phyloP scores from a whole-genome alignment of 2,113 vertebrate species.

The Chunga burmeisteri region DNA sequence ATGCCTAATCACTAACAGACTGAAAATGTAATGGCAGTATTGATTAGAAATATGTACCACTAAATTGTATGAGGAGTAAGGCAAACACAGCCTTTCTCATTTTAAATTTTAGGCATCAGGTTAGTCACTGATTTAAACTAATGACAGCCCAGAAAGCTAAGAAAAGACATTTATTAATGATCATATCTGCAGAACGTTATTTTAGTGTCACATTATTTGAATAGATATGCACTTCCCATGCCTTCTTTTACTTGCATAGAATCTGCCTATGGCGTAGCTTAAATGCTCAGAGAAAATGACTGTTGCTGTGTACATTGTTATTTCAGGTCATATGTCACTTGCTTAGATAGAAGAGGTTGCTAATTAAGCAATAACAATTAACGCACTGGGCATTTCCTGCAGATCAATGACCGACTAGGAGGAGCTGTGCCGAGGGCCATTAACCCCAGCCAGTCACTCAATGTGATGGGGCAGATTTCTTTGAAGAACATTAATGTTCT shows the following conservation, averaged over 20 bases:
- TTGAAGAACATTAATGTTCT: neutral
- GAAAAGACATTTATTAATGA: neutral
- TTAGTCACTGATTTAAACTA: neutral
- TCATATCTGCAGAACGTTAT: neutral
- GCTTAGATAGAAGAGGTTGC: constrained; percentile 22
- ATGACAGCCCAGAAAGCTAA: neutral
- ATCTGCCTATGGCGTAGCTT: neutral
- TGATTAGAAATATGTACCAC: neutral
- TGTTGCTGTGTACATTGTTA: neutral
- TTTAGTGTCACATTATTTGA: neutral
- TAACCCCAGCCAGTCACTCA: constrained; percentile 43
- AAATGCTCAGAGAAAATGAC: neutral
- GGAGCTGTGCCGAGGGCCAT: constrained; percentile 18
- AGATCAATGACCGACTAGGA: constrained; percentile 56
- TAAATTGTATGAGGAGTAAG: neutral
- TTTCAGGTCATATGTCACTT: constrained; percentile 47
- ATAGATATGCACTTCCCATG: neutral
- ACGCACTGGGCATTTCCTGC: constrained; percentile 35
- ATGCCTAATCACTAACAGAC: neutral
- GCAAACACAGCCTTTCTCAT: neutral
- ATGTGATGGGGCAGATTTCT: neutral
- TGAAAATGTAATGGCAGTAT: neutral
- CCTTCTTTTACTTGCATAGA: neutral
- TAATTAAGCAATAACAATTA: constrained; percentile 68
- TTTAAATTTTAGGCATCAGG: neutral